These are phyloP conservation scores for Camponotus fellah DNA, from an alignment of 2,888 invertebrate genomes.

Conservation along the genomic window DNA sequence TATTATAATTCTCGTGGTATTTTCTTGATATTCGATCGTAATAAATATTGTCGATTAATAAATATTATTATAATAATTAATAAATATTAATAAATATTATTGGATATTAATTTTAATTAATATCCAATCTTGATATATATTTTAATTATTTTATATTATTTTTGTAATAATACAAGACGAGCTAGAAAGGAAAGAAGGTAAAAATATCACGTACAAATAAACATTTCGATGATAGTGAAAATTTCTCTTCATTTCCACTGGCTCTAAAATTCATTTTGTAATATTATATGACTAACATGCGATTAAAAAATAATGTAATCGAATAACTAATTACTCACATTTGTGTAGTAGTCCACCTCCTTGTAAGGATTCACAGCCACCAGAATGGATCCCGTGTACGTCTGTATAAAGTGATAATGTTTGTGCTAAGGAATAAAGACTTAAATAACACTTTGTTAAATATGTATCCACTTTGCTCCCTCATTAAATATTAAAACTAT, in stretches of 20 bases:
- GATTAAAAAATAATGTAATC: not conserved
- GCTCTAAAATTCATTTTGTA: not conserved
- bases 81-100: too few species aligned
- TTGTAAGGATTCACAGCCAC: constrained; percentile 98
- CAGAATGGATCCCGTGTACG: constrained; percentile 96
- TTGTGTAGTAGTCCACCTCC: constrained; percentile 94
- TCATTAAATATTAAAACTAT: not conserved
- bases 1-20: not conserved
- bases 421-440: constrained; percentile 85
- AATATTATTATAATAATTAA: too few species aligned
- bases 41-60: too few species aligned
- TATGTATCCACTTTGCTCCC: not conserved
- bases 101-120: too few species aligned
- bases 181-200: not conserved
- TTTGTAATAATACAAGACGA: not conserved
- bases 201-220: not conserved
- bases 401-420: constrained; percentile 87
- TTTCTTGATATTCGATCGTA: not conserved
- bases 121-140: not conserved
- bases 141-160: not conserved
- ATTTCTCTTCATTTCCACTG: not conserved
- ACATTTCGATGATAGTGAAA: not conserved
- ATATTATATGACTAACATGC: not conserved
- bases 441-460: constrained; percentile 1
- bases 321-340: constrained; percentile 88